Base-by-base conservation (phyloP, 1,140 invertebrate genomes). In the Macrosteles quadrilineatus region DNA sequence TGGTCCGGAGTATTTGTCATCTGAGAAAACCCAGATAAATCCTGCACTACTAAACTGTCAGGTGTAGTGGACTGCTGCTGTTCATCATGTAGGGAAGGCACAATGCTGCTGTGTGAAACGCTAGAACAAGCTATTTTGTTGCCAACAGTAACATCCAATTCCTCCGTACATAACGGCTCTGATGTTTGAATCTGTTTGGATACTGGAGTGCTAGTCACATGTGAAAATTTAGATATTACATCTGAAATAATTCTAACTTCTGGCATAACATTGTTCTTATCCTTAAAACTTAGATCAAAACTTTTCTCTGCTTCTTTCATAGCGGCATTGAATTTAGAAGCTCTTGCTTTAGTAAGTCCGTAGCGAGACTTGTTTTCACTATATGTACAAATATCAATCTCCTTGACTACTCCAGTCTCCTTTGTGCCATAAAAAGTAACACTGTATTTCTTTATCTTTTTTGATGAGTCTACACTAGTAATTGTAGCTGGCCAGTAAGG, bases 311-410 rank as follows among this genome's bases (percentile, higher is more conserved):
- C 47, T 4, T 50, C 47, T 21, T 19, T 50, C 47, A 50, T 50
- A 50, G 47, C 47, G 3, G 4, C n/a, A 19, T 19, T 50, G n/a
- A 50, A 50, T 11, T 50, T n/a, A 17, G 4, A 9, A 3, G 3
- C n/a, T 9, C n/a, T 21, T 21, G 47, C 4, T 50, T 50, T 50
- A n/a, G n/a, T n/a, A n/a, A n/a, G n/a, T 9, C 47, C 47, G 4
- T 9, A 21, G 2, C 14, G 47, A 9, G 47, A 50, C 47, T 50
- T 50, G n/a, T 50, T 50, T 50, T 50, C 47, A 50, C 4, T 3
- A 50, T 9, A 50, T 21, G 47, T 17, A 50, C 47, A 50, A 50
- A 50, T 50, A 50, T 50, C 47, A 11, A 50, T 50, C n/a, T 50
- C 47, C n/a, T n/a, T 50, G 4, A 50, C 47, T 9, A 17, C n/a